Evolutionary conservation across 1,140 invertebrate species (phyloP), one percentile per base, ranked within the genome.

Genomic region (Drosophila paulistorum): DNA sequence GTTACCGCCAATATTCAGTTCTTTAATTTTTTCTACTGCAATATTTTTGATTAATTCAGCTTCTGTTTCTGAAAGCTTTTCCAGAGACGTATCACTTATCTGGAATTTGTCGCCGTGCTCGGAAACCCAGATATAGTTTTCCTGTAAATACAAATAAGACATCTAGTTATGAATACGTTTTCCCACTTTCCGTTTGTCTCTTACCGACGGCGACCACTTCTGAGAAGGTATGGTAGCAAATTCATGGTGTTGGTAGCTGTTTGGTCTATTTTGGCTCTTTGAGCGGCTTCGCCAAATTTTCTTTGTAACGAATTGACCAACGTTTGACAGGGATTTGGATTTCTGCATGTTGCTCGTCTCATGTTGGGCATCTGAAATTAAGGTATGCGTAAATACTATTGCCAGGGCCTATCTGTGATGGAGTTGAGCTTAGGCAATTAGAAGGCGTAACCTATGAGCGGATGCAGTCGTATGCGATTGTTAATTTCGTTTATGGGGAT

Each of bases 11-110:
- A 98, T 94, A 92, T 97, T 97, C 63, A 98, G 93, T 68, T 96
- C 96, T 92, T 97, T 96, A 9, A 98, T 94, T 90, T 97, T 96
- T n/a, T 96, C 96, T 3, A 98, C 93, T 3, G 97, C 96, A 13
- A 98, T 95, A 87, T 96, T 95, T 91, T 97, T 96, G 10, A 98
- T 94, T 3, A 96, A 94, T 66, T 95, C 94, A 65, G 96, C 93
- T 93, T 98, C 97, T 37, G 96, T 93, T 68, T 98, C 97, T 42
- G 95, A 95, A 63, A 98, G 93, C 35, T 95, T 94, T 37, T 96
- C 93, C 54, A 98, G 92, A 48, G 94, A 93, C 7, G 95, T 95
- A 72, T 96, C 95, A 37, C 94, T 92, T 51, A 98, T 93, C 35
- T 95, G 94, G 68, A 98, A 95, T 74, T 95, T 94, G 63, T 96